phyloP scores from a whole-genome alignment of 1,140 invertebrate genomes.

The Drosophila ambigua region DNA sequence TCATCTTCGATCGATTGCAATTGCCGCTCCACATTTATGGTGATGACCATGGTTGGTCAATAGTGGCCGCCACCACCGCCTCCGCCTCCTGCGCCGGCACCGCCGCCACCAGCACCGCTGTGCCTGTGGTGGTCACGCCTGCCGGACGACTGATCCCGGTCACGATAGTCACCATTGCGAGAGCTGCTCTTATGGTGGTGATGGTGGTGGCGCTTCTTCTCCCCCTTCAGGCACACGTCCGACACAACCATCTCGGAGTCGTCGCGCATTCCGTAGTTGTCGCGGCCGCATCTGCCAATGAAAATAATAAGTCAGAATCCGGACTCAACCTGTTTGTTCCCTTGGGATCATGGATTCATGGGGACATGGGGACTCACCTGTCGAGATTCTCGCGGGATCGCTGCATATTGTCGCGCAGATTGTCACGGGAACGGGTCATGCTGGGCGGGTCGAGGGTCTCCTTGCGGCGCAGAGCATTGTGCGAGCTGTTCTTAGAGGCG shows the following conservation, averaged over 20 bases:
- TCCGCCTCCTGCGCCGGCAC: constrained; percentile 23
- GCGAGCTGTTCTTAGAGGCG: constrained; percentile 85
- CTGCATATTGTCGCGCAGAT: constrained; percentile 83
- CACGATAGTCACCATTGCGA: constrained; percentile 79
- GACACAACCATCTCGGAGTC: constrained; percentile 92
- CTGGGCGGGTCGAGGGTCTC: constrained; percentile 89
- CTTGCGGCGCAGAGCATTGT: constrained; percentile 86
- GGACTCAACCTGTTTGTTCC: neutral
- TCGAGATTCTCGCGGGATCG: constrained; percentile 84
- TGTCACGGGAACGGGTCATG: constrained; percentile 82
- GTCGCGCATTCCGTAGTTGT: constrained; percentile 89
- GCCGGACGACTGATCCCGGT: constrained; percentile 75
- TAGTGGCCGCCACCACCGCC: constrained; percentile 73
- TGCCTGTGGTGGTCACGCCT: constrained; percentile 81
- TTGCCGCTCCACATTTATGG: constrained; percentile 83
- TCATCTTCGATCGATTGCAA: constrained; percentile 37
- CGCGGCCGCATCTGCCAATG: constrained; percentile 76
- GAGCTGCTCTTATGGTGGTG: constrained; percentile 88
- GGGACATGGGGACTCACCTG: constrained; percentile 63
- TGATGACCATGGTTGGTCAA: constrained; percentile 84
- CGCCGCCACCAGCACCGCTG: constrained; percentile 58
- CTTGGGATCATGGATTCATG: neutral
- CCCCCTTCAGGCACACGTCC: constrained; percentile 86
- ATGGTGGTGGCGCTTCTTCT: constrained; percentile 92
- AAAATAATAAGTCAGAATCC: neutral